phyloP scores from a whole-genome alignment of 2,113 vertebrate species.

The Phaethornis superciliosus region DNA sequence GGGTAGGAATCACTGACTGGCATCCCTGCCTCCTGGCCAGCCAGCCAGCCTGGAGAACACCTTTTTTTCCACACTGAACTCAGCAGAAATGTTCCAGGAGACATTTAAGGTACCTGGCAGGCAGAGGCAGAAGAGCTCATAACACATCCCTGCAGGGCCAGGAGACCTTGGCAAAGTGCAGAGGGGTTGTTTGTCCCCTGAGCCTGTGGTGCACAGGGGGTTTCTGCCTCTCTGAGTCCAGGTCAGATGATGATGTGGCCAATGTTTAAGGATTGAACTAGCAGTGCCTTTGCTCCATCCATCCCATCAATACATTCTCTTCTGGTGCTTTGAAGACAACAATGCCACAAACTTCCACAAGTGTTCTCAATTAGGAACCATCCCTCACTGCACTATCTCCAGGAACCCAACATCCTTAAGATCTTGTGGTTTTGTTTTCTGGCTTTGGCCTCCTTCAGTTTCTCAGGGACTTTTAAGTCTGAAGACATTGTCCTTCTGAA shows the following conservation, averaged over 20 bases:
- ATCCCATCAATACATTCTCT: not conserved
- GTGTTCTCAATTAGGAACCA: not conserved
- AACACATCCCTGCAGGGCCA: fast-evolving
- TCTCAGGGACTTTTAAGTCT: not conserved
- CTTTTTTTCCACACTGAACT: no score
- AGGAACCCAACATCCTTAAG: not conserved
- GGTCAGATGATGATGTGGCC: not conserved
- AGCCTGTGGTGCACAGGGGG: not conserved
- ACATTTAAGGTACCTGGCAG: not conserved
- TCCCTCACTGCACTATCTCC: not conserved
- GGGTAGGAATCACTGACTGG: not conserved
- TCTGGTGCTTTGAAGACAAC: fast-evolving
- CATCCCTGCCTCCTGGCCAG: not conserved
- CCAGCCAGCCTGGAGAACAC: fast-evolving
- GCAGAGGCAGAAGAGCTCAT: not conserved
- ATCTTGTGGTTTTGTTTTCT: not conserved
- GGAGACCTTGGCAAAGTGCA: not conserved
- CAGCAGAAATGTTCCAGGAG: not conserved
- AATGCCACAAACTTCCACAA: not conserved
- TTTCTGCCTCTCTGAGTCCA: not conserved
- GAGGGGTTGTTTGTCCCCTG: not conserved
- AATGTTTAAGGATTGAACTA: not conserved
- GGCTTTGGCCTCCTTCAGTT: not conserved
- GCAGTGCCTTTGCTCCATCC: not conserved
- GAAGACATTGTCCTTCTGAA: not conserved